Conservation (phyloP, 2,888 invertebrate genomes). For the Herminia tarsipennalis region DNA sequence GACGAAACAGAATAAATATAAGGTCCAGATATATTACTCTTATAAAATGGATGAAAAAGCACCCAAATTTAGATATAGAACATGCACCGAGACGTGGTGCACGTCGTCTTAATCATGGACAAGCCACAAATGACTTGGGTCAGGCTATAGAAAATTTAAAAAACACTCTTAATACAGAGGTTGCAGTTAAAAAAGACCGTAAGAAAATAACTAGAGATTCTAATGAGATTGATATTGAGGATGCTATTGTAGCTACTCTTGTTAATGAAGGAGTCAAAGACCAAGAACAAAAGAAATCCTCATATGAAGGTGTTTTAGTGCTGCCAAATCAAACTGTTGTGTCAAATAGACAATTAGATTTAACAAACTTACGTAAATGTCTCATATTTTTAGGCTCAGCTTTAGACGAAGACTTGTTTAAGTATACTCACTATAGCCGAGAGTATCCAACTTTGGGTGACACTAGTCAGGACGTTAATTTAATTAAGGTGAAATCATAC, state of each 20-base stretch:
- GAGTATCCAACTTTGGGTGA: constrained; percentile 52
- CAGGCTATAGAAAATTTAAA: constrained; percentile 69
- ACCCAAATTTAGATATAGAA: constrained; percentile 70
- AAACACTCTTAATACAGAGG: constrained; percentile 59
- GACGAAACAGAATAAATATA: constrained; percentile 85
- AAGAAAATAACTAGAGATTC: constrained; percentile 54
- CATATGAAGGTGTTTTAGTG: constrained; percentile 15
- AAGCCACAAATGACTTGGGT: constrained; percentile 57
- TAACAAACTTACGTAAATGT: constrained; percentile 57
- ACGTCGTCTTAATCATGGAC: constrained; percentile 60
- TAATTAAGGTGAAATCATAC: constrained; percentile 62
- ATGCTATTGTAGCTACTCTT: constrained; percentile 60
- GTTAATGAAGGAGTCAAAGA: constrained; percentile 53
- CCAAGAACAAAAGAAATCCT: constrained; percentile 13
- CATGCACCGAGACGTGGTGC: constrained; percentile 71
- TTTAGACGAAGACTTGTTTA: constrained; percentile 52
- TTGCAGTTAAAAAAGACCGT: constrained; percentile 44
- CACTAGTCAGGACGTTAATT: constrained; percentile 28
- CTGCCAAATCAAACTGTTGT: constrained; percentile 15
- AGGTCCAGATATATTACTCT: constrained; percentile 86
- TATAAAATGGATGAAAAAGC: constrained; percentile 75
- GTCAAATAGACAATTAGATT: constrained; percentile 40
- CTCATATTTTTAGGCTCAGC: constrained; percentile 61
- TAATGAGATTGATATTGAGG: constrained; percentile 59
- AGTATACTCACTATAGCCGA: constrained; percentile 41